A percentile compares a stretch with the other conserved stretches of the same genome.
phyloP scores from a whole-genome alignment of 2,888 invertebrate genomes.

The Acronicta alni region DNA sequence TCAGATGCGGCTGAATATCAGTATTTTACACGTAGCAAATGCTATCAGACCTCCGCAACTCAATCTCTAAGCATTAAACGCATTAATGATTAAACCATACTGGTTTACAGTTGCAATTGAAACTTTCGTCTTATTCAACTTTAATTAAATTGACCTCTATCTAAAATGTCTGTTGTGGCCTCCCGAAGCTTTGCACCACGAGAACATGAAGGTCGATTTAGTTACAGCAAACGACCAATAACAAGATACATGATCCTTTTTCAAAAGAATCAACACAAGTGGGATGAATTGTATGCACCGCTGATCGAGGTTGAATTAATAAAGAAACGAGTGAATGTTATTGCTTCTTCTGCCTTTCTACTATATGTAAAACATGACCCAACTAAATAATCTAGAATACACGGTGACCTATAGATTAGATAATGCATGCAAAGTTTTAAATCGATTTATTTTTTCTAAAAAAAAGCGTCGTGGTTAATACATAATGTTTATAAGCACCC shows the following conservation, averaged over 20 bases:
- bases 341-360: neutral
- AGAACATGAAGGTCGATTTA: constrained; percentile 18
- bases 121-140: neutral
- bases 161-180: too few relatives aligned
- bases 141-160: too few relatives aligned
- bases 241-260: constrained; percentile 12
- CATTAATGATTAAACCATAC: neutral
- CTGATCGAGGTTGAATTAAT: constrained; percentile 28
- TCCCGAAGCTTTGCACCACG: constrained; percentile 20
- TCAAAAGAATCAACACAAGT: constrained; percentile 26
- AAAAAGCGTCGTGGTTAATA: too few relatives aligned
- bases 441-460: too few relatives aligned
- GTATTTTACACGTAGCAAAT: too few relatives aligned
- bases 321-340: constrained; percentile 10
- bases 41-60: too few relatives aligned
- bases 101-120: neutral
- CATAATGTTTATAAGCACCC: too few relatives aligned
- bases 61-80: too few relatives aligned
- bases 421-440: too few relatives aligned
- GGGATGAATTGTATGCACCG: constrained; percentile 34
- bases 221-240: constrained; percentile 22
- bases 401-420: too few relatives aligned
- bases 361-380: neutral
- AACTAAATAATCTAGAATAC: neutral
- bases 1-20: too few relatives aligned